Evolutionary conservation across 2,113 vertebrate species (phyloP).

Genomic region (Hydrochoerus hydrochaeris): DNA sequence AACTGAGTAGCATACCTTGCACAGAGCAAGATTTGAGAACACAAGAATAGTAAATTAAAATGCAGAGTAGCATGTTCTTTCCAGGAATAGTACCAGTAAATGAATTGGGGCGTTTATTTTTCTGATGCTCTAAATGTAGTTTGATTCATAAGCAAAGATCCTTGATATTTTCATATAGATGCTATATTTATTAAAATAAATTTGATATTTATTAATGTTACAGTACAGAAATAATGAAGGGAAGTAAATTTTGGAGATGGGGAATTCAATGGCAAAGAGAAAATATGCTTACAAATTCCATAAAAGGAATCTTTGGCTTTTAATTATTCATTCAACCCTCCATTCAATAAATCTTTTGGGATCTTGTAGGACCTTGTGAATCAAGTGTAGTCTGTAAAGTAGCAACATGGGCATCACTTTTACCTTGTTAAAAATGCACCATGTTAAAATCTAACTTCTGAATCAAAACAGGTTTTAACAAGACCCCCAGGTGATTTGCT

Average conservation of each 20-base stretch:
- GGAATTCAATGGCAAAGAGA: not conserved
- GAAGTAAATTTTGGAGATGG: not conserved
- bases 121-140: not conserved
- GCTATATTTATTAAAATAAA: slow-evolving; percentile 13
- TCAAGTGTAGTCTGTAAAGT: not conserved
- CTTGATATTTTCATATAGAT: not conserved
- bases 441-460: slow-evolving; percentile 5
- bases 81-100: not conserved
- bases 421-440: slow-evolving; percentile 55
- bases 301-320: slow-evolving; percentile 33
- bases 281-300: slow-evolving; percentile 15
- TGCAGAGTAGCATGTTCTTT: not conserved
- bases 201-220: slow-evolving; percentile 7
- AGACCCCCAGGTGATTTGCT: slow-evolving; percentile 46
- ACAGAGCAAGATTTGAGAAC: not conserved
- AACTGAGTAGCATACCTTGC: not conserved
- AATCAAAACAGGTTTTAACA: slow-evolving; percentile 66
- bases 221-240: not conserved
- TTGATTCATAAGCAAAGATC: not conserved
- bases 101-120: not conserved
- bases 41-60: not conserved
- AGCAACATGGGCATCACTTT: slow-evolving; percentile 11
- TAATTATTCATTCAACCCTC: slow-evolving; percentile 69
- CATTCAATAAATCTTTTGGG: slow-evolving; percentile 58
- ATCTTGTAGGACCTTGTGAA: slow-evolving; percentile 61